A percentile compares a stretch with the other conserved stretches of the same genome.
Conservation (phyloP, 2,888 invertebrate species). For the Tetragnatha montana region DNA sequence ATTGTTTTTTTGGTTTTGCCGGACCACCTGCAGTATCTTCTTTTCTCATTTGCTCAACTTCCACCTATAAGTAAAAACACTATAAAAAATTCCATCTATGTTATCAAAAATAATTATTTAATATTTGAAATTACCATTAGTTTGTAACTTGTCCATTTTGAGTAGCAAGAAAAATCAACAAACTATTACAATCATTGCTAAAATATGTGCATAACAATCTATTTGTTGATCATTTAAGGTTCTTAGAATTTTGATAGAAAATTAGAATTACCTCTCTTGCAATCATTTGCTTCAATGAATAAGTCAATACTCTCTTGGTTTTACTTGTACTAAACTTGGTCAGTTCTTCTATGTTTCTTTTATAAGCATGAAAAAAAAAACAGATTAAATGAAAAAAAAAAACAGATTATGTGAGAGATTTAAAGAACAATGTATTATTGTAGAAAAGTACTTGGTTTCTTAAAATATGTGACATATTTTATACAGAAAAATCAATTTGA, state of each 20-base stretch:
- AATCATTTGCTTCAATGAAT: slow-evolving; percentile 86
- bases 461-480: not conserved
- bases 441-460: not conserved
- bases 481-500: not conserved
- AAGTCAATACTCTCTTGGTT: slow-evolving; percentile 79
- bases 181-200: too few relatives aligned
- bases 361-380: not conserved
- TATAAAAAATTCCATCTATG: not conserved
- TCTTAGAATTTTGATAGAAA: not conserved
- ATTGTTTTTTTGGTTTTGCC: not conserved
- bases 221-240: not conserved
- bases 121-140: not conserved
- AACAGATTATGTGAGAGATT: not conserved
- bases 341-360: slow-evolving; percentile 83
- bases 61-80: slow-evolving; percentile 78
- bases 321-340: slow-evolving; percentile 78
- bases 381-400: slow-evolving; percentile 60
- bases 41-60: slow-evolving; percentile 84
- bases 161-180: not conserved
- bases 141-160: not conserved
- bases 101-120: not conserved
- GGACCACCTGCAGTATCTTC: slow-evolving; percentile 76
- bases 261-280: slow-evolving; percentile 81
- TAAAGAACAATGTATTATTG: not conserved
- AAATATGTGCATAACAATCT: too few relatives aligned